Base-by-base conservation (phyloP, 2,113 vertebrate species). In the Mustela lutreola region DNA sequence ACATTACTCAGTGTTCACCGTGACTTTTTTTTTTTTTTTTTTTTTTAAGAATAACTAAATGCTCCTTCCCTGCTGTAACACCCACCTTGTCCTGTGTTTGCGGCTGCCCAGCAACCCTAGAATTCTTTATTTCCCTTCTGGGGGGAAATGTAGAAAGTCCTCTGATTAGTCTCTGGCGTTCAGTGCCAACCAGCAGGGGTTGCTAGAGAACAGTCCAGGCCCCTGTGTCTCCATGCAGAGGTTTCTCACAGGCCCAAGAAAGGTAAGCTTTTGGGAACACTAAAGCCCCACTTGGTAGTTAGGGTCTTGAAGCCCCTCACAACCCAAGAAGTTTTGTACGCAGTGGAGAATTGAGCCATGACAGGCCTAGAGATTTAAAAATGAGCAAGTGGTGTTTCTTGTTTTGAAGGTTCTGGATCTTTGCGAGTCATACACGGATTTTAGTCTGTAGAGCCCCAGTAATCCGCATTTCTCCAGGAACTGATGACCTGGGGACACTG, bases 121-220 rank as follows among this genome's bases (percentile, higher is more conserved):
- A 81, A 75, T 62, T 2, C 62, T 48, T 73, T 5, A 50, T 18
- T 63, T 67, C 21, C 18, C 28, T 75, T 12, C 33, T 9, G 14
- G 15, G 31, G 21, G 21, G 16, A 14, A 31, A 3, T 9, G n/a
- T 71, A 62, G 19, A 2, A 48, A 48, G 1, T 1, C 11, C 12
- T 80, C 42, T 6, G 24, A 28, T 19, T 16, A 22, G 18, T 71
- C 33, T 15, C 78, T 2, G 7, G 31, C 7, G 1, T 70, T 86
- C 85, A 67, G 0, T 48, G 88, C 53, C 62, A 39, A 84, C 97
- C 98, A 94, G 97, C 92, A 97, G 98, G 91, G 97, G 97, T 31
- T 76, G 97, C 97, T 91, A 86, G 93, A 98, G 97, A 96, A 70
- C 91, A 95, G 36, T 36, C 19, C 50, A 56, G 92, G 31, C 36